Evolutionary conservation across 2,113 vertebrate genomes (phyloP).

Genomic region (Neolamprologus toae): DNA sequence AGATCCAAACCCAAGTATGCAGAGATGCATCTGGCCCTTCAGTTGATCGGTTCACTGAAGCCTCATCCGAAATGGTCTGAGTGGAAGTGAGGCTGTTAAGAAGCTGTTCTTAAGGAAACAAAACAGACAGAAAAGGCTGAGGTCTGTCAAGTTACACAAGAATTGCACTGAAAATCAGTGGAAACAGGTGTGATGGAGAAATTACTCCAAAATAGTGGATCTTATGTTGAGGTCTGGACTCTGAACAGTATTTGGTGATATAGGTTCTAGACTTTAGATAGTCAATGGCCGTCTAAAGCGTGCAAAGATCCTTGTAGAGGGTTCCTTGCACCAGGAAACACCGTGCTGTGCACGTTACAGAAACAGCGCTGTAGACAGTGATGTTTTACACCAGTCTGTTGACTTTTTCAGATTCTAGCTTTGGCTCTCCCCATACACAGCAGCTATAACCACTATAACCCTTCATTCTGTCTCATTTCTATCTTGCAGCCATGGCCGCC

Average conservation of each 20-base stretch:
- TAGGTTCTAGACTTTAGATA: background rate
- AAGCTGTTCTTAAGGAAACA: background rate
- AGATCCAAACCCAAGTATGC: background rate
- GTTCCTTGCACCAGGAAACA: background rate
- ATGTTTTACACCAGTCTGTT: background rate
- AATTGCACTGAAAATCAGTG: background rate
- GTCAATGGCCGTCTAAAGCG: background rate
- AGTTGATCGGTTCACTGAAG: background rate
- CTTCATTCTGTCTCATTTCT: background rate
- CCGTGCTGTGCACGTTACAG: accelerated
- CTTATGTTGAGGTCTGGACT: background rate
- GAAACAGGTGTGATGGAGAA: background rate
- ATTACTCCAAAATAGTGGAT: background rate
- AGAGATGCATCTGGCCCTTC: background rate
- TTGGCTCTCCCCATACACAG: background rate
- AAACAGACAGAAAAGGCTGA: background rate
- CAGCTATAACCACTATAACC: background rate
- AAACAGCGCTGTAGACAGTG: background rate
- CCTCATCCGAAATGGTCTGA: background rate
- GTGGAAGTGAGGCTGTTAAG: background rate
- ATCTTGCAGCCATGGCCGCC: background rate
- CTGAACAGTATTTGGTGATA: background rate
- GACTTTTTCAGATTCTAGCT: background rate
- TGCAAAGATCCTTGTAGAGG: background rate
- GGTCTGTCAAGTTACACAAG: background rate